phyloP scores from a whole-genome alignment of 1,140 invertebrate genomes.

The Drosophila serrata region DNA sequence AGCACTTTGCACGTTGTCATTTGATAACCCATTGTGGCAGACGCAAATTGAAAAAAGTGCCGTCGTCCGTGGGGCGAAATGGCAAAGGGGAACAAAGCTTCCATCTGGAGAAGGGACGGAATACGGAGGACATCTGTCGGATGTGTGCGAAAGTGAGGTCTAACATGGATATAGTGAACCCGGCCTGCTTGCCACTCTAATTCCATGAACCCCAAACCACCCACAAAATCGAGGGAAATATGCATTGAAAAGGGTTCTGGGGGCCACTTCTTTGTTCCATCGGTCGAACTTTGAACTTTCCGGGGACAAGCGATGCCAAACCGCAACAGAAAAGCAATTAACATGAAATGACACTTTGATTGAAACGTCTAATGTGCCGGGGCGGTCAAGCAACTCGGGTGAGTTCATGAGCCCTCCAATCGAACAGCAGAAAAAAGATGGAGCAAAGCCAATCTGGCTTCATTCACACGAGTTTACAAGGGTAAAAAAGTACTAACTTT shows the following conservation, averaged over 20 bases:
- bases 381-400: slow-evolving; percentile 44
- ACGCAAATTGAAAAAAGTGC: slow-evolving; percentile 79
- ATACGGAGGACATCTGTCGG: slow-evolving; percentile 45
- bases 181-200: slow-evolving; percentile 24
- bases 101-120: slow-evolving; percentile 12
- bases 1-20: slow-evolving; percentile 77
- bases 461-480: not conserved
- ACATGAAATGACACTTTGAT: slow-evolving; percentile 62
- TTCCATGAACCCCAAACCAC: slow-evolving; percentile 5
- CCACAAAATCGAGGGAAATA: slow-evolving; percentile 16
- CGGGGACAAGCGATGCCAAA: slow-evolving; percentile 30
- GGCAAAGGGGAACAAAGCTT: slow-evolving; percentile 41
- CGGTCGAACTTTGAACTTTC: slow-evolving; percentile 55
- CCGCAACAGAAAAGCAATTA: slow-evolving; percentile 58
- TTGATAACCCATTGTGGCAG: slow-evolving; percentile 83
- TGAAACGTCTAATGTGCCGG: slow-evolving; percentile 54
- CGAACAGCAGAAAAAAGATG: not conserved
- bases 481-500: not conserved
- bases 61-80: slow-evolving; percentile 53
- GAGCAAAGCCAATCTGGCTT: slow-evolving; percentile 6
- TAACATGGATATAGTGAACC: slow-evolving; percentile 47
- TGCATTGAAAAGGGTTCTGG: slow-evolving; percentile 37
- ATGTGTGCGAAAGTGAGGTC: slow-evolving; percentile 52
- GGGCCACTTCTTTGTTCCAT: slow-evolving; percentile 8
- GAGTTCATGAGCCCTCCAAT: slow-evolving; percentile 14